Evolutionary conservation across 2,113 vertebrate species (phyloP).

Genomic region (Poecilia latipinna): DNA sequence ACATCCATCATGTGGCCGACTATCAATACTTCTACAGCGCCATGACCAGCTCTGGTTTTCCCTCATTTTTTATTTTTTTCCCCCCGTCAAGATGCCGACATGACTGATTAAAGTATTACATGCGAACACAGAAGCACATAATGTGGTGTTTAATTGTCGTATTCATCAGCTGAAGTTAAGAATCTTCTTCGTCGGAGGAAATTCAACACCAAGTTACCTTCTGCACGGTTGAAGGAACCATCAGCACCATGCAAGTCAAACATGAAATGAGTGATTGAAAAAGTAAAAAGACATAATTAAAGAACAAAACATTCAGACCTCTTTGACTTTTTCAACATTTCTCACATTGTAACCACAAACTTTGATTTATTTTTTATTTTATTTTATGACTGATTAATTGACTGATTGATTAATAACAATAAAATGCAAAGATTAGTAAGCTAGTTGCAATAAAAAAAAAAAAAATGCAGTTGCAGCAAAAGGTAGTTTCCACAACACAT

Average conservation of each 20-base stretch:
- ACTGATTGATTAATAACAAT: too few species aligned
- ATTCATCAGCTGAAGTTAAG: conserved; percentile 31
- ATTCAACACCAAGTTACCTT: conserved; percentile 86
- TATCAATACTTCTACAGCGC: conserved; percentile 47
- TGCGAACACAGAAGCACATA: conserved; percentile 40
- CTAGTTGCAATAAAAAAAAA: too few species aligned
- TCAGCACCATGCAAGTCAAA: conserved; percentile 96
- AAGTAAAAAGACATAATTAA: conserved; percentile 88
- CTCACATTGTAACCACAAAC: not conserved
- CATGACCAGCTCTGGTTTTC: conserved; percentile 47
- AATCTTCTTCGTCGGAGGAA: conserved; percentile 26
- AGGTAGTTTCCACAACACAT: not conserved
- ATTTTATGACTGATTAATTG: not conserved
- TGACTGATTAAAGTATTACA: conserved; percentile 60
- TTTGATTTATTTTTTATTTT: not conserved
- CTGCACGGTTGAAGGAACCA: conserved; percentile 89
- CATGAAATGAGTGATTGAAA: conserved; percentile 94
- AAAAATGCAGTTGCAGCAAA: not conserved
- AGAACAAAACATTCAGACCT: conserved; percentile 71
- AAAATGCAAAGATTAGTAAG: too few species aligned
- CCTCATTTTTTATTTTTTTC: conserved; percentile 61
- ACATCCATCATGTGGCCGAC: conserved; percentile 26
- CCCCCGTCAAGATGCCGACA: conserved; percentile 45
- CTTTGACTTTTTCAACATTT: not conserved
- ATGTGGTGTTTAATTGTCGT: conserved; percentile 34